phyloP scores from a whole-genome alignment of 2,113 vertebrate species.

The Lepus europaeus region DNA sequence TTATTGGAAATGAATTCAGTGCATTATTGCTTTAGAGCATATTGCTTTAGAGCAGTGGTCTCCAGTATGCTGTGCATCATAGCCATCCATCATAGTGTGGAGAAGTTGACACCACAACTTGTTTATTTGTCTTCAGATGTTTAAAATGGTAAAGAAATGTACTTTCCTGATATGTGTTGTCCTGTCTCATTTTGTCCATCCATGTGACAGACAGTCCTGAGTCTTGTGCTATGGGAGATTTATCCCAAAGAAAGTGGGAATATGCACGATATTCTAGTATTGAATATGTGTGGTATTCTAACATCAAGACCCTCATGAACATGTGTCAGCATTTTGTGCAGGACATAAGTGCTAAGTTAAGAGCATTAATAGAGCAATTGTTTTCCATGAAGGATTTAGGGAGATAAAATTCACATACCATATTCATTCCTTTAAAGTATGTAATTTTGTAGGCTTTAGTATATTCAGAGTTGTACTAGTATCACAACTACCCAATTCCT shows the following conservation, averaged over 20 bases:
- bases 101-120: neutral
- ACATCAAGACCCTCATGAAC: neutral
- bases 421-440: conserved; percentile 6
- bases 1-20: conserved; percentile 9
- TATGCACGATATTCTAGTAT: neutral
- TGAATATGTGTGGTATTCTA: neutral
- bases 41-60: neutral
- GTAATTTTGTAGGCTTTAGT: neutral
- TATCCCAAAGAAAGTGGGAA: neutral
- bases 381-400: neutral
- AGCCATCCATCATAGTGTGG: neutral
- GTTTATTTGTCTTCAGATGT: conserved; percentile 10
- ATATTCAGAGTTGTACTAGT: neutral
- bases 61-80: neutral
- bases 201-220: neutral
- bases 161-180: neutral
- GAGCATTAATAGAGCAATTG: neutral
- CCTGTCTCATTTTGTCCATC: neutral
- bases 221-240: neutral
- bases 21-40: neutral
- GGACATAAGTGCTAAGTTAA: neutral
- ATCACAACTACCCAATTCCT: neutral
- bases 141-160: neutral
- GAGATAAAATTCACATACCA: conserved; percentile 21
- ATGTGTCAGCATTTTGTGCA: neutral